Conservation (phyloP, 2,888 invertebrate genomes). For the Ischnura elegans region DNA sequence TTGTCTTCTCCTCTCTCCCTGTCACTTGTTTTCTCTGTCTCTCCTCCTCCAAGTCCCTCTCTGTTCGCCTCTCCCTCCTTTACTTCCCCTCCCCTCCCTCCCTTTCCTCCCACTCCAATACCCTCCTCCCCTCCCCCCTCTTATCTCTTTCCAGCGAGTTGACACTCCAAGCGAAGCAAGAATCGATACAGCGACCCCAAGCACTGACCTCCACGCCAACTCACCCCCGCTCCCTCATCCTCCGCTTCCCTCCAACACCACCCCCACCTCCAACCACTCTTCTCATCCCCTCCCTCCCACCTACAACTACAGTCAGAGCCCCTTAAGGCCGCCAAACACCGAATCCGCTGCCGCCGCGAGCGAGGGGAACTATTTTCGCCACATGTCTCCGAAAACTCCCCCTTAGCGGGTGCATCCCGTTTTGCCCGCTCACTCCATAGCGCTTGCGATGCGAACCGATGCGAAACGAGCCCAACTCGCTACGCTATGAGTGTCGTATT, state of each 20-base stretch:
- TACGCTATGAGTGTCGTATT: no score
- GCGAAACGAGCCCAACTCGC: no score
- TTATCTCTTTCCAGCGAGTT: slow-evolving; percentile 65
- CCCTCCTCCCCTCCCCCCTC: neutral
- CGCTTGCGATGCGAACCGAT: no score
- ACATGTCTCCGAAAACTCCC: no score
- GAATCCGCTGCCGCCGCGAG: slow-evolving; percentile 7
- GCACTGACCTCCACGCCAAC: slow-evolving; percentile 72
- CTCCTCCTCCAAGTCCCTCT: slow-evolving; percentile 56
- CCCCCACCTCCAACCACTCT: neutral
- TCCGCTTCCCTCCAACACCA: slow-evolving; percentile 45
- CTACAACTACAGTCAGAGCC: slow-evolving; percentile 23
- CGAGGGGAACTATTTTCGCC: no score
- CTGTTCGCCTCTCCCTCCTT: slow-evolving; percentile 58
- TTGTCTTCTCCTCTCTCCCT: no score
- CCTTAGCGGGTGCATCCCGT: no score
- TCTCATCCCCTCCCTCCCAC: slow-evolving; percentile 41
- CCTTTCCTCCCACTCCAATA: slow-evolving; percentile 69
- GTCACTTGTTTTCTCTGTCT: slow-evolving; percentile 69
- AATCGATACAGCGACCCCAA: slow-evolving; percentile 69
- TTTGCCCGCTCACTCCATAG: no score
- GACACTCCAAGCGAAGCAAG: slow-evolving; percentile 65
- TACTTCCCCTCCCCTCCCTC: slow-evolving; percentile 68
- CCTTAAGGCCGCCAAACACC: no score
- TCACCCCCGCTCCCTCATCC: slow-evolving; percentile 11